Evolutionary conservation across 2,888 invertebrate genomes (phyloP), one percentile per base, ranked within the genome.

Genomic region (Sphaerophoria rueppellii): DNA sequence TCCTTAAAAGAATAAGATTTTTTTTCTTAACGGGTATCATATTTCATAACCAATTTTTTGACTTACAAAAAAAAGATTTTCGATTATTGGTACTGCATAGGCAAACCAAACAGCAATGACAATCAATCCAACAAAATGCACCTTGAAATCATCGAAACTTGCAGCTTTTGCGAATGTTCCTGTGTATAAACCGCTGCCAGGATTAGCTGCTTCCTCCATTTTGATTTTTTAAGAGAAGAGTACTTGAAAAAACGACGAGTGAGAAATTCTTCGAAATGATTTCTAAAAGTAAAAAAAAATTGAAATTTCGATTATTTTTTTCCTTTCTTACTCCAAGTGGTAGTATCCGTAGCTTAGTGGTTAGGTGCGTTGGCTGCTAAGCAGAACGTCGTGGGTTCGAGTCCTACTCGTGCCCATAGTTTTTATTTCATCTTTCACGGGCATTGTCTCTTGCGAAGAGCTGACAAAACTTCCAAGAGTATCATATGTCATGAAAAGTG

Each of bases 81-180:
- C 50, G 12, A 76, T 11, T 2, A 76, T 32, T 0, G 76, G 76
- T 4, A 43, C 11, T 0, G n/a, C 34, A 35, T 76, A 69, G 6
- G 35, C 43, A n/a, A 70, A 7, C 54, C 70, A 76, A 4, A 55
- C 32, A 16, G 16, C 46, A 7, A 70, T 12, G 6, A 69, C 14
- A 43, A 76, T n/a, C 11, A 65, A 50, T 35, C 35, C 48, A 3
- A 60, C 61, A 4, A 55, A 61, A 48, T 76, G 55, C n/a, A 48
- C 14, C 32, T 32, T 54, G 32, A 61, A 70, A n/a, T 60, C 52
- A 2, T 75, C 60, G 14, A 61, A 46, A 14, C 9, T n/a, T 9
- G 14, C 46, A 0, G 70, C 76, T 1, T 61, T n/a, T n/a, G n/a
- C 76, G 14, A 35, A 34, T 4, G 63, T 65, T 4, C 48, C 50